Base-by-base conservation (phyloP, 2,888 invertebrate genomes). In the Tetheella fluctuosa region DNA sequence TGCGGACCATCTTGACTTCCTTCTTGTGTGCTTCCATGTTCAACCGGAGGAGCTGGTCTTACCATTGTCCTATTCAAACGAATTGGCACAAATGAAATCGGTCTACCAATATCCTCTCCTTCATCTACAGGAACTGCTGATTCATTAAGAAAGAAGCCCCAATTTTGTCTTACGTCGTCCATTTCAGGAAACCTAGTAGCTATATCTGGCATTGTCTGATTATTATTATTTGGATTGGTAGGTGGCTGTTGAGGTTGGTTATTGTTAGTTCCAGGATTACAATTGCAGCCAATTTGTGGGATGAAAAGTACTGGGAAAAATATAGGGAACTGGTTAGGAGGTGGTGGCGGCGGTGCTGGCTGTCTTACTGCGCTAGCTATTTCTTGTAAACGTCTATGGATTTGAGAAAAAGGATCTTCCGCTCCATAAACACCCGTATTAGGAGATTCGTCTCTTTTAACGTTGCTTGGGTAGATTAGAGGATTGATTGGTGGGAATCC, bases 151-250 rank as follows among this genome's bases (percentile, higher is more conserved):
- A 85, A 65, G 2, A 86, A 54, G 3, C 90, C 91, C 88, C 89
- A 90, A 63, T 88, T 90, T 69, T 85, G 87, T 60, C 85, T 83
- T 3, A 79, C 73, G 59, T 91, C 89, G 0, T 86, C 85, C 74
- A 89, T 77, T 15, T 70, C 79, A 2, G 86, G 85, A 62, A 83
- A 80, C 23, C 88, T 79, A 25, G 67, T 80, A 7, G 59, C 20
- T 34, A 86, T 60, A 23, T 64, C 61, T 15, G 86, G 84, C 23
- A 67, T 60, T 37, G 71, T 69, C 12, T 34, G 13, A 55, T 55
- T 55, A 13, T 66, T 68, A 17, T 65, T 71, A 15, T 71, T 69
- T 25, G 62, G 54, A 57, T 69, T 67, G 17, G 64, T 58, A 39
- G 28, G 57, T 20, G 59, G 58, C 10, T 60, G 59, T 56, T 56